Base-by-base conservation (phyloP, 2,797 vertebrate species). In the Sebastolobus alascanus region DNA sequence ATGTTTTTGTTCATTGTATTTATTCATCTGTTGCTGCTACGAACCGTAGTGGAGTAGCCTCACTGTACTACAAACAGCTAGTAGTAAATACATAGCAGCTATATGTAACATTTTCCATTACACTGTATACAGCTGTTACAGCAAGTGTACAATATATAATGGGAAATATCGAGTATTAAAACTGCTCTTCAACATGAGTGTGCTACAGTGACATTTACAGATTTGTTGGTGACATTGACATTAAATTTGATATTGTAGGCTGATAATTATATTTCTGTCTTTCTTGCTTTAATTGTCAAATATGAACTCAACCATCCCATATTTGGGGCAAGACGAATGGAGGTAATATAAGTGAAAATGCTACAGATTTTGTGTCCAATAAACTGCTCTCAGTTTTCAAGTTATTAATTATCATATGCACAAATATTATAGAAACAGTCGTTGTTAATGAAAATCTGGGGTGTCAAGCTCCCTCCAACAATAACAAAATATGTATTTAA, bases 291-390 rank as follows among this genome's bases (percentile, higher is more conserved):
- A 40, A 68, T 12, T 20, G 18, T 54, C 12, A 20, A 9, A 68
- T 25, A 5, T 43, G 20, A 14, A 22, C 33, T 11, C 2, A 25
- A 9, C 16, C 4, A 56, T 16, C 9, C 4, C 5, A 7, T 6
- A 20, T 50, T 56, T 46, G 6, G 9, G 25, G 8, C 2, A 13
- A 22, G 0, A 55, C 0, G 8, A 22, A 46, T 14, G 5, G 0
- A 46, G 13, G 11, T 29, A 13, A 54, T 29, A 8, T 27, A 3
- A 20, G 56, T 35, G 12, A 27, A 68, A 20, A 50, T 10, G 14
- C 10, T 3, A 13, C 5, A 75, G 37, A 5, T 33, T 60, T 46
- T 3, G 4, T 58, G 35, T 18, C 35, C 56, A 18, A 46, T 46
- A 46, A 46, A 0, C 16, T 46, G 43, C 43, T 46, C 1, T 46